Conservation (phyloP, 2,113 vertebrate species). For the Noturus placidus region DNA sequence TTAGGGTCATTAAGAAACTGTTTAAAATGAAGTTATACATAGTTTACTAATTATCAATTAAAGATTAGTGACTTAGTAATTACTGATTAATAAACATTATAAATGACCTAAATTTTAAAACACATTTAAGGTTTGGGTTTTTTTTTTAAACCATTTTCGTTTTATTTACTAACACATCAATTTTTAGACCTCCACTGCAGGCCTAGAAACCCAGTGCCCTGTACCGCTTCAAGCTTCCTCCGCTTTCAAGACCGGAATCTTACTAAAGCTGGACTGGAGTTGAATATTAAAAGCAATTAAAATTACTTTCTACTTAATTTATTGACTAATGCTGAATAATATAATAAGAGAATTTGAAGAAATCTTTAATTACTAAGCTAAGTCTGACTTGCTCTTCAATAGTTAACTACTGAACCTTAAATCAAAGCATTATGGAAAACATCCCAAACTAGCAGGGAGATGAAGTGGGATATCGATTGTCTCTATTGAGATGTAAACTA, state of each 20-base stretch:
- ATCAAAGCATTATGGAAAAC: conserved; percentile 5
- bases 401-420: conserved; percentile 11
- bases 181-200: background rate
- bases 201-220: background rate
- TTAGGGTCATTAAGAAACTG: background rate
- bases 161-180: background rate
- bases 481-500: background rate
- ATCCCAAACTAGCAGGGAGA: background rate
- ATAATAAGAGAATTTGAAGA: background rate
- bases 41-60: background rate
- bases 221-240: background rate
- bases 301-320: background rate
- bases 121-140: too few relatives aligned
- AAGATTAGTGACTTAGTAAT: background rate
- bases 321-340: background rate
- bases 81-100: background rate
- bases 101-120: background rate
- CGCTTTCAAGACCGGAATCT: background rate
- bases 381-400: background rate
- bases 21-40: background rate
- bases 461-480: background rate
- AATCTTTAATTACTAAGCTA: conserved; percentile 6
- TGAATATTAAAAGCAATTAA: background rate
- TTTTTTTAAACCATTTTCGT: background rate
- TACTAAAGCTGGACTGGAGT: background rate